Conservation (phyloP, 2,797 vertebrate genomes). For the Staurois parvus region DNA sequence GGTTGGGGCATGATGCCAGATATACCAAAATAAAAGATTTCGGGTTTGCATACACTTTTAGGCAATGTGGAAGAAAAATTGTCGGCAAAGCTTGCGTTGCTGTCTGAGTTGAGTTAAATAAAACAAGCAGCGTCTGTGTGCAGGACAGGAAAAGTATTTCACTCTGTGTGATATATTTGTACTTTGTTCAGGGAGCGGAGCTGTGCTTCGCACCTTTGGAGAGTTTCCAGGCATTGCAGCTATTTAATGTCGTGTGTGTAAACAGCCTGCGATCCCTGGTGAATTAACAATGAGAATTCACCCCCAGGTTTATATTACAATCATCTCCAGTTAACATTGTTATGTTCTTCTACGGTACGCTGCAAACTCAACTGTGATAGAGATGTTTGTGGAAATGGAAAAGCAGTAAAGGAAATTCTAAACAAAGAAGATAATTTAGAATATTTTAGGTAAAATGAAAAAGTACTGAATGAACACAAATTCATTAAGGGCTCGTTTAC, state of each 20-base stretch:
- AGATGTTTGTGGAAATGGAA: not conserved
- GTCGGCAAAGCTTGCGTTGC: no score
- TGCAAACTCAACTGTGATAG: not conserved
- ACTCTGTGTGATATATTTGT: constrained; percentile 45
- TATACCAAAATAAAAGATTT: no score
- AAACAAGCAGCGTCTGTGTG: not conserved
- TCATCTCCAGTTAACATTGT: not conserved
- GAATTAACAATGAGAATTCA: constrained; percentile 55
- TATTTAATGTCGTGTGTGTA: constrained; percentile 57
- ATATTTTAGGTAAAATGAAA: not conserved
- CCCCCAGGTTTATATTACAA: constrained; percentile 34
- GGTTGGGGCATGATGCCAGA: no score
- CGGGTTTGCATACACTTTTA: no score
- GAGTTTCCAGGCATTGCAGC: constrained; percentile 22
- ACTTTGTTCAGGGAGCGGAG: constrained; percentile 53
- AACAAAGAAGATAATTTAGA: not conserved
- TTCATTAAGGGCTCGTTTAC: no score
- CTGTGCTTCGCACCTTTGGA: constrained; percentile 37
- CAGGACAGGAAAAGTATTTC: constrained; percentile 43
- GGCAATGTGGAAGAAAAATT: no score
- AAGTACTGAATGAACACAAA: no score
- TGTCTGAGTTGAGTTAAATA: not conserved
- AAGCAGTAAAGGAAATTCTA: not conserved
- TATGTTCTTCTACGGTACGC: constrained; percentile 1
- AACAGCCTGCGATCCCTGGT: constrained; percentile 30